These are phyloP conservation scores for Hystrix cristata DNA, from an alignment of 2,113 vertebrate genomes.

Conservation along the genomic window DNA sequence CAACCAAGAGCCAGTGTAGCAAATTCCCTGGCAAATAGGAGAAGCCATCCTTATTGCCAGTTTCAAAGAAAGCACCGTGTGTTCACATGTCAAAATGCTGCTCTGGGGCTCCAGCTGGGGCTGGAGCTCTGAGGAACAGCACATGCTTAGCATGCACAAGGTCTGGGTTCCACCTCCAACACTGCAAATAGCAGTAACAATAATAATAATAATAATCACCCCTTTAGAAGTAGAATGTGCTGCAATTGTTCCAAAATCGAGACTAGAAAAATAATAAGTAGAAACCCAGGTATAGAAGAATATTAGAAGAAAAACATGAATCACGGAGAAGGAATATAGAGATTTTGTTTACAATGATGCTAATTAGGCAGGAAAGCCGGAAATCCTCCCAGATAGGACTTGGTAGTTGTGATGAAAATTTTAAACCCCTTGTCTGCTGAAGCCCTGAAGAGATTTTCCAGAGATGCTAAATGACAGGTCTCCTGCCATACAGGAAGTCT, in stretches of 20 bases:
- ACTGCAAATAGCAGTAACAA: neutral
- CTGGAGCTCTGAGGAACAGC: neutral
- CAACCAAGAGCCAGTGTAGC: neutral
- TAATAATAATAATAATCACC: too few relatives aligned
- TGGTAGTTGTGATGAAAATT: neutral
- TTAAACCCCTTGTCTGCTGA: neutral
- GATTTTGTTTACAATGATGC: neutral
- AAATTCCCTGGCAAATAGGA: neutral
- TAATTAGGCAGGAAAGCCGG: conserved; percentile 6
- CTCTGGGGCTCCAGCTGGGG: neutral
- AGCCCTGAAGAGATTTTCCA: neutral
- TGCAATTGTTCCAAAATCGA: neutral
- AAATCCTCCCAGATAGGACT: neutral
- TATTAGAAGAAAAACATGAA: neutral
- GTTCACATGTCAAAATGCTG: neutral
- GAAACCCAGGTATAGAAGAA: neutral
- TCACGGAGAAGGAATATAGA: rapidly evolving
- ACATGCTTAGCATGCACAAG: neutral
- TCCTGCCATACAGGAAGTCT: neutral
- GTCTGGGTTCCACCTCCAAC: neutral
- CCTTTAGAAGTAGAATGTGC: neutral
- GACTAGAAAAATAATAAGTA: neutral
- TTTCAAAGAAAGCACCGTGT: neutral
- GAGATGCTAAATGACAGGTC: neutral
- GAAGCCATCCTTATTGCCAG: neutral